A percentile compares a stretch with the other conserved stretches of the same genome.
Conservation (phyloP, 2,797 vertebrate genomes). For the Rhinoraja longicauda region DNA sequence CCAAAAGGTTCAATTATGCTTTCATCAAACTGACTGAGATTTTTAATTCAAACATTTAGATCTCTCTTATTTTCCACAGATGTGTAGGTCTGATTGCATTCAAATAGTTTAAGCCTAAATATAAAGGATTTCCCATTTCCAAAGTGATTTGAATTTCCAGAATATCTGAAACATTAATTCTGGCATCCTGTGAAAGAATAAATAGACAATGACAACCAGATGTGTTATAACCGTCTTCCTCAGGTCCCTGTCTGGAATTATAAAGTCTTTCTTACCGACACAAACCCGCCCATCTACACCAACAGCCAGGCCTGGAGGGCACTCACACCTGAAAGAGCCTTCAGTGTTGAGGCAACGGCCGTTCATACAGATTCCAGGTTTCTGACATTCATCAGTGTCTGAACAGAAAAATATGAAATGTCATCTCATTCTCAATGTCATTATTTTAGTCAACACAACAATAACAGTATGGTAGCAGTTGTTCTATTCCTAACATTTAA, state of each 20-base stretch:
- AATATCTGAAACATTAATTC: neutral
- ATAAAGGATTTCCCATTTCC: neutral
- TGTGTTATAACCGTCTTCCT: neutral
- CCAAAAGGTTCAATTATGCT: neutral
- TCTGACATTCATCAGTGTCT: conserved; percentile 69
- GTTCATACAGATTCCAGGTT: conserved; percentile 65
- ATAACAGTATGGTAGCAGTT: neutral
- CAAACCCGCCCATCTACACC: conserved; percentile 67
- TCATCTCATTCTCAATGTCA: neutral
- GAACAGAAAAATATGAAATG: neutral
- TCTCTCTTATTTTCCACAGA: neutral
- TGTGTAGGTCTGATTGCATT: neutral
- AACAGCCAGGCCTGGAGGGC: conserved; percentile 60
- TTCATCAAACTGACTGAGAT: neutral
- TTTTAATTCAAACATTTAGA: neutral
- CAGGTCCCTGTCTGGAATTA: conserved; percentile 1
- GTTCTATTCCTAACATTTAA: neutral
- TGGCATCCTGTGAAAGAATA: neutral
- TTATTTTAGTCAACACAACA: neutral
- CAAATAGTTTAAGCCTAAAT: neutral
- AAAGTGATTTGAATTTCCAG: conserved; percentile 13
- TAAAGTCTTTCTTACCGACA: conserved; percentile 54
- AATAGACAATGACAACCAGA: conserved; percentile 4
- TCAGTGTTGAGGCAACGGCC: conserved; percentile 66
- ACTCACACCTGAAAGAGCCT: conserved; percentile 66